Conservation (phyloP, 2,113 vertebrate genomes). For the Buteo buteo region DNA sequence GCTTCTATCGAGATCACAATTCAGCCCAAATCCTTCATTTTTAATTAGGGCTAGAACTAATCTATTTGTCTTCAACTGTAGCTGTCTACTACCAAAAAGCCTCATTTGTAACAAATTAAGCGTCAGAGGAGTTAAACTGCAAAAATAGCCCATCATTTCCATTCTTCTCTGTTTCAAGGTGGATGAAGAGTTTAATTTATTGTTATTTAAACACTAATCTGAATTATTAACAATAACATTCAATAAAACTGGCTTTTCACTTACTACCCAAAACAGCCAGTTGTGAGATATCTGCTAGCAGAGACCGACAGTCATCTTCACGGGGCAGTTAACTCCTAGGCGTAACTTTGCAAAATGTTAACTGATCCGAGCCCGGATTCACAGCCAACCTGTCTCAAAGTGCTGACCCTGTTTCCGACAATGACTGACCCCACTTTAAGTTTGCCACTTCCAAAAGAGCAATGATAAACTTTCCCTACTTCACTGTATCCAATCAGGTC, state of each 20-base stretch:
- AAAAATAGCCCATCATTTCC: neutral
- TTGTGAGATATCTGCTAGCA: neutral
- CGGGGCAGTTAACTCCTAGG: neutral
- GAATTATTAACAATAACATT: neutral
- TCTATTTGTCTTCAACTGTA: neutral
- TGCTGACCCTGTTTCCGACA: neutral
- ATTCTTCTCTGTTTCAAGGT: neutral
- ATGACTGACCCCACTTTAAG: neutral
- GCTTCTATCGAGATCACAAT: neutral
- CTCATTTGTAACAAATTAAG: neutral
- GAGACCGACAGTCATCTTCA: too few species aligned
- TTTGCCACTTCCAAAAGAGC: neutral
- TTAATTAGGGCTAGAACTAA: neutral
- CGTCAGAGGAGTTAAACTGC: neutral
- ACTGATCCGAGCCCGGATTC: fast-evolving
- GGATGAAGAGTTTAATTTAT: neutral
- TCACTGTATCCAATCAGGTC: neutral
- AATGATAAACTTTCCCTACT: fast-evolving
- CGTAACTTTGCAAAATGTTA: fast-evolving
- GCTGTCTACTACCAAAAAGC: neutral
- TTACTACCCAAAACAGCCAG: too few species aligned
- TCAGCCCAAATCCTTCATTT: neutral
- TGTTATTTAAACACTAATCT: neutral
- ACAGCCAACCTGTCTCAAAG: neutral
- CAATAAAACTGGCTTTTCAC: neutral